Base-by-base conservation (phyloP, 2,888 invertebrate genomes). In the Merodon equestris region DNA sequence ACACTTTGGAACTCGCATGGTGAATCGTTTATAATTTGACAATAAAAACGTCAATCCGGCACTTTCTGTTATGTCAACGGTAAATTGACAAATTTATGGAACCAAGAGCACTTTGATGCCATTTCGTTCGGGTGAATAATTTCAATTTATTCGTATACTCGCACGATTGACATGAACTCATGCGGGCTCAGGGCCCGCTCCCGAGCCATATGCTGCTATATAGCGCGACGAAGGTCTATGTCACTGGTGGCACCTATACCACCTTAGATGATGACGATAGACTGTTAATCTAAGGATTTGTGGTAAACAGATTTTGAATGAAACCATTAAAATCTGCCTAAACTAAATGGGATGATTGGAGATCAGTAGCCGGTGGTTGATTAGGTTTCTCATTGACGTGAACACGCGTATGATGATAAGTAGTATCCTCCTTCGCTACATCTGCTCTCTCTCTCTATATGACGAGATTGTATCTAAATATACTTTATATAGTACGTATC, bases 71-170 rank as follows among this genome's bases (percentile, higher is more conserved):
- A 68, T 79, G 79, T 79, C 79, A 79, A 79, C 79, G 70, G 79
- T 79, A 79, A 79, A 79, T 79, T 79, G 79, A 79, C 79, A 79
- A 79, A 79, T 79, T 79, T 79, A 79, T 79, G 79, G 68, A 7
- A 27, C 27, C 27, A 7, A 27, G 27, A 27, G 68, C 79, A 70
- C 74, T 74, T 70, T 79, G 79, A 79, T 79, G 79, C 74, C 74
- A 56, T 74, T 79, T 79, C 68, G 27, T 27, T 79, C 70, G 74
- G 79, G 64, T 74, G 79, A 74, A 79, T 79, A 79, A 79, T 79
- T 79, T 66, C 68, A 70, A 79, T 79, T 79, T 79, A 27, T 27
- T 27, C 27, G 27, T 7, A 27, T 7, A 27, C 27, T 27, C 2
- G 7, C 27, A 79, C 79, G 79, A 79, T 74, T 79, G 79, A 70